These are phyloP conservation scores for Hofmannophila pseudospretella DNA, from an alignment of 2,888 invertebrate genomes.

Conservation along the genomic window DNA sequence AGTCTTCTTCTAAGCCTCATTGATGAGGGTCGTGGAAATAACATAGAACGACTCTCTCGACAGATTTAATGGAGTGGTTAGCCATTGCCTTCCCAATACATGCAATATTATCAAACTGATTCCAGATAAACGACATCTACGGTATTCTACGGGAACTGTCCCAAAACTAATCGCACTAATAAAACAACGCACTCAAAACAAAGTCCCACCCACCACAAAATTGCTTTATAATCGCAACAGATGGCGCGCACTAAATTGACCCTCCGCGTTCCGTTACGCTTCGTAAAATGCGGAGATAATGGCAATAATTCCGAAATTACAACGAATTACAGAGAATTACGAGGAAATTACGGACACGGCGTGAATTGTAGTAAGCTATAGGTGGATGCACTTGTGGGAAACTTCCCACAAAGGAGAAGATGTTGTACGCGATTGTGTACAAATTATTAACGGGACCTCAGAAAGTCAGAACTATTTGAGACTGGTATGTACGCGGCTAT, in stretches of 20 bases:
- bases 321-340: conserved; percentile 8
- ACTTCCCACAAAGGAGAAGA: conserved; percentile 29
- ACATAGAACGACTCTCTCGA: no score
- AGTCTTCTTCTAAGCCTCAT: no score
- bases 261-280: conserved; percentile 7
- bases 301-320: conserved; percentile 8
- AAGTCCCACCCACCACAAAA: background rate
- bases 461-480: conserved; percentile 7
- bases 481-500: background rate
- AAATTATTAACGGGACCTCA: conserved; percentile 27
- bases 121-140: background rate
- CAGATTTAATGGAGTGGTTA: no score
- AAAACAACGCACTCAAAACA: background rate
- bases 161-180: conserved; percentile 1
- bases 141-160: background rate
- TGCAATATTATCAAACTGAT: no score
- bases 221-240: conserved; percentile 4
- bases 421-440: conserved; percentile 15
- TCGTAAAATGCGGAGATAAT: conserved; percentile 8
- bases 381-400: conserved; percentile 25
- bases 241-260: conserved; percentile 9
- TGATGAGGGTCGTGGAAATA: no score
- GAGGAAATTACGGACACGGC: background rate
- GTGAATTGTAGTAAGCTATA: background rate
- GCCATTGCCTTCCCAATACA: no score